Evolutionary conservation across 1,140 invertebrate genomes (phyloP), one percentile per base, ranked within the genome.

Genomic region (Pentalonia nigronervosa): DNA sequence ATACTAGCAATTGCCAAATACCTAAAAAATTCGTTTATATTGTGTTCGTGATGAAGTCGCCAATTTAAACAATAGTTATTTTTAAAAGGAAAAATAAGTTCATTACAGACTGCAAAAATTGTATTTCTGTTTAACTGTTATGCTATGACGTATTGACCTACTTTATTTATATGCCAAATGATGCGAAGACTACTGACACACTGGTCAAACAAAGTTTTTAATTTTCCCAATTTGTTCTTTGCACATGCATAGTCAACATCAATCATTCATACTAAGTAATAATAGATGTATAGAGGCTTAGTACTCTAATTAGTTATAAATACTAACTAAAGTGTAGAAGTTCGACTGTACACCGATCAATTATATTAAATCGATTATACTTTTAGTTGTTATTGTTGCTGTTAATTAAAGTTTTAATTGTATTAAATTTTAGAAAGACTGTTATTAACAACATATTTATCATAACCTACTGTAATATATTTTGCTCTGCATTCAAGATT

Each of bases 111-210:
- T 53, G 88, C 88, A 89, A 34, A 48, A 67, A 91, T 48, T 91
- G 20, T 76, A 91, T 91, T 91, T 91, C 36, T 91, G 56, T 91
- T 91, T 45, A 76, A 41, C 90, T 91, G 56, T 91, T 76, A 91
- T 48, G 56, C 25, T 34, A 67, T 45, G 90, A 91, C 60, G 60
- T 91, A n/a, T 81, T 60, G 41, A 91, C 90, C 90, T 81, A 91
- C 60, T 91, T 91, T n/a, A 76, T 91, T 91, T 81, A 76, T 41
- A 89, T 91, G 67, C 90, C 67, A 76, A 76, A 47, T 25, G 56
- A 76, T 76, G 25, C 21, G 7, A 67, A 53, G 87, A 89, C 88
- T 89, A 89, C 88, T 89, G 48, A 89, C 88, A 89, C 48, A 53
- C 88, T 89, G 34, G 34, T 89, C 34, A 89, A 56, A 36, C 47